Conservation (phyloP, 2,113 vertebrate genomes). For the Chionis minor region DNA sequence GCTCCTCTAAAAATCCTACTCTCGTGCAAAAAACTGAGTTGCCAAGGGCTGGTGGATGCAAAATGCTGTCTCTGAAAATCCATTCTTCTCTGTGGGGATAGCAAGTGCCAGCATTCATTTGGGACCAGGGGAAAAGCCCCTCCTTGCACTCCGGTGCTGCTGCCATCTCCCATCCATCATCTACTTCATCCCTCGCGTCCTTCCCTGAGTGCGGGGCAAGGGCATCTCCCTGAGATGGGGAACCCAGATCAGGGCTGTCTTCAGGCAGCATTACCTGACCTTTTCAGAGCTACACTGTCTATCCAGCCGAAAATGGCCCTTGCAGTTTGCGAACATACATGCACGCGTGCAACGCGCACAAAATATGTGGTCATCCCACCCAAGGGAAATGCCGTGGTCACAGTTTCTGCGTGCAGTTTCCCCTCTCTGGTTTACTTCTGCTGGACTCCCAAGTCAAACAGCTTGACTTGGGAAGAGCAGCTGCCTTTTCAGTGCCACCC, state of each 20-base stretch:
- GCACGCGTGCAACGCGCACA: rapidly evolving
- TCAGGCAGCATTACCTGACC: neutral
- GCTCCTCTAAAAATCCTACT: neutral
- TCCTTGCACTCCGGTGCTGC: neutral
- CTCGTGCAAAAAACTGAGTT: neutral
- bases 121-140: neutral
- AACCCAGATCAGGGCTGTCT: neutral
- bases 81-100: neutral
- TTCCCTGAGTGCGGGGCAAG: neutral
- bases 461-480: neutral
- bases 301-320: neutral
- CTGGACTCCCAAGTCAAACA: neutral
- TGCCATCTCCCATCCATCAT: neutral
- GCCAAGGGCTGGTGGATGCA: neutral
- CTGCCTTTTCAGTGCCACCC: neutral
- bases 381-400: neutral
- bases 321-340: neutral
- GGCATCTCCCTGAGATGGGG: neutral
- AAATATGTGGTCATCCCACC: neutral
- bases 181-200: neutral
- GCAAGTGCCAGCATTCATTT: neutral
- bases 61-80: neutral
- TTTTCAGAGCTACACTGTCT: neutral
- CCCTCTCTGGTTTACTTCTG: neutral
- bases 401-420: neutral